Evolutionary conservation across 2,113 vertebrate species (phyloP).

Genomic region (Thinocorus orbignyianus): DNA sequence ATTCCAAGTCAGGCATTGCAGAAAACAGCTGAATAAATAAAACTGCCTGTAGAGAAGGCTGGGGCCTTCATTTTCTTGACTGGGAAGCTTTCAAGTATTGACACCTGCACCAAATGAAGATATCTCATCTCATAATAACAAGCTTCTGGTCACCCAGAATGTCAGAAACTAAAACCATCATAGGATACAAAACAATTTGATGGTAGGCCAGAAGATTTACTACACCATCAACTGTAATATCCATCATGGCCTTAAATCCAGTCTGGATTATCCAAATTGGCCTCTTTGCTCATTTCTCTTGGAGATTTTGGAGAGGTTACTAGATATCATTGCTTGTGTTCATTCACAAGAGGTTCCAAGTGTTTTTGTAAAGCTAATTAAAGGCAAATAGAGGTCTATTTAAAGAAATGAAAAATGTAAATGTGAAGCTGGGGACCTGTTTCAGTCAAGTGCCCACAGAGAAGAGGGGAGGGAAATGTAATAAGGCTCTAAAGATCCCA

Average conservation of each 20-base stretch:
- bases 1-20: not conserved
- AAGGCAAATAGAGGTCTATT: not conserved
- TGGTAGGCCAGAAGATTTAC: not conserved
- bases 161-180: not conserved
- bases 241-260: not conserved
- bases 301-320: not conserved
- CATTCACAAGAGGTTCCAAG: not conserved
- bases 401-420: constrained; percentile 13
- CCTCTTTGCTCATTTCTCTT: not conserved
- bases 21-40: not conserved
- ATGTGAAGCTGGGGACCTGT: not conserved
- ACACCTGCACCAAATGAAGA: not conserved
- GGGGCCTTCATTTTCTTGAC: not conserved
- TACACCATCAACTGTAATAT: not conserved
- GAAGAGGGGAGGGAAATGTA: not conserved
- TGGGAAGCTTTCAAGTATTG: not conserved
- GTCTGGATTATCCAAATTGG: not conserved
- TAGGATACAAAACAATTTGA: not conserved
- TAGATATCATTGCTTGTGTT: not conserved
- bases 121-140: not conserved
- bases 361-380: not conserved
- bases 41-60: not conserved
- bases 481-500: not conserved
- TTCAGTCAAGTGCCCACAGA: not conserved
- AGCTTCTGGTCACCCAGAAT: not conserved